Percentiles rank a stretch among this genome's conserved stretches.
These are phyloP conservation scores for Sialia sialis DNA, from an alignment of 2,113 vertebrate genomes.

Conservation along the genomic window DNA sequence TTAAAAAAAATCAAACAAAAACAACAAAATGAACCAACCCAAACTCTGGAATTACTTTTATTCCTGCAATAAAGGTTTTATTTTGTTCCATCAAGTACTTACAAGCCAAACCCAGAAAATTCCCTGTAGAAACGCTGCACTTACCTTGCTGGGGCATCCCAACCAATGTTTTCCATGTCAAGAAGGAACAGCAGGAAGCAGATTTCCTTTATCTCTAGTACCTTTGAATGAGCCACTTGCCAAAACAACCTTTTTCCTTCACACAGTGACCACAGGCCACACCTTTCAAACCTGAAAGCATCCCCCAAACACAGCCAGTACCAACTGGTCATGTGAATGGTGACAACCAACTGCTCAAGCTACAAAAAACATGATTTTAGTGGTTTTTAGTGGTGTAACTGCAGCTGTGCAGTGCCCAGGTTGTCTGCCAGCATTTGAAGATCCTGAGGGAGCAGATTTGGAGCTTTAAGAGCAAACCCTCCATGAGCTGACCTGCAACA, in stretches of 20 bases:
- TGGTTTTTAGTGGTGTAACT: background rate
- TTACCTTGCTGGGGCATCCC: background rate
- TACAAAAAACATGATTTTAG: background rate
- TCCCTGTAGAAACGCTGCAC: background rate
- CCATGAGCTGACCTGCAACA: background rate
- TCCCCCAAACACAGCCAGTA: rapidly evolving
- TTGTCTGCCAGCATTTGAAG: background rate
- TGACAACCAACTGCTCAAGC: too few species aligned
- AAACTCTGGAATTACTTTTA: background rate
- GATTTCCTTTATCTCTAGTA: background rate
- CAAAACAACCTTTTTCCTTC: background rate
- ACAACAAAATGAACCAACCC: background rate
- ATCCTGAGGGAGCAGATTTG: background rate
- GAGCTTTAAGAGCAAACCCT: background rate
- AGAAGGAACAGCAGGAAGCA: background rate
- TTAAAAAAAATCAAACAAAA: background rate
- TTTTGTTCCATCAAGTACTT: background rate
- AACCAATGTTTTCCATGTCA: background rate
- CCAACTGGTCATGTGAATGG: background rate
- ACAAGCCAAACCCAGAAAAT: background rate
- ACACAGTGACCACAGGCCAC: background rate
- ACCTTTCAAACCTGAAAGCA: background rate
- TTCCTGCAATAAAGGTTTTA: background rate
- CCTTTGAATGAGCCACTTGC: background rate
- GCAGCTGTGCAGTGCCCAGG: background rate